Base-by-base conservation (phyloP, 2,797 vertebrate genomes). In the Etheostoma nigrum region DNA sequence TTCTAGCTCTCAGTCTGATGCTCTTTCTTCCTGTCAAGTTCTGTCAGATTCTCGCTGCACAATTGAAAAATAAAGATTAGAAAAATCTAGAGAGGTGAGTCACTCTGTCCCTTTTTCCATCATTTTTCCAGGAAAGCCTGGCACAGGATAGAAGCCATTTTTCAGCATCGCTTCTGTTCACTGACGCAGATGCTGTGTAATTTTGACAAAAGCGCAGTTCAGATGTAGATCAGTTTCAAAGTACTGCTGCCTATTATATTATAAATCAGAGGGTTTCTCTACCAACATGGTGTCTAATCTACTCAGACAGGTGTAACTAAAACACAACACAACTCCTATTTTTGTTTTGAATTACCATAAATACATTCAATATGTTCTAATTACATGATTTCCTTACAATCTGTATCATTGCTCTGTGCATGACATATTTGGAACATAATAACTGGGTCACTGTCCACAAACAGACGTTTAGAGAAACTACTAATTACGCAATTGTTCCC, bases 21-120 rank as follows among this genome's bases (percentile, higher is more conserved):
- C 14, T 60, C 16, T 55, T 68, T 67, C 63, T 63, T 81, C 27
- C 36, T 71, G 68, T 74, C 57, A 66, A 45, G 19, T 65, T 79
- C 53, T 55, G 61, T 66, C 73, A 57, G 44, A 40, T 60, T 73
- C 25, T 42, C 1, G 0, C 5, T 14, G 21, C 36, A 64, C 10
- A 21, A 36, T 4, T 64, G 77, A 68, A 72, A 72, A 68, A 66
- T 61, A 49, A 68, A 57, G 49, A 74, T 69, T 52, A 27, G 45
- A 15, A 33, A 53, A 18, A 36, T 58, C 30, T 8, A n/a, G 23
- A 52, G 42, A 21, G 21, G 59, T 16, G 30, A 40, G 13, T 25
- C 19, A 45, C 11, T 12, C 6, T 8, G 25, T 64, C 2, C 18
- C 19, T 12, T 23, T 61, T 53, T 19, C 6, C 9, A 12, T 25